Conservation (phyloP, 2,888 invertebrate species). For the Masnerella sp. region DNA sequence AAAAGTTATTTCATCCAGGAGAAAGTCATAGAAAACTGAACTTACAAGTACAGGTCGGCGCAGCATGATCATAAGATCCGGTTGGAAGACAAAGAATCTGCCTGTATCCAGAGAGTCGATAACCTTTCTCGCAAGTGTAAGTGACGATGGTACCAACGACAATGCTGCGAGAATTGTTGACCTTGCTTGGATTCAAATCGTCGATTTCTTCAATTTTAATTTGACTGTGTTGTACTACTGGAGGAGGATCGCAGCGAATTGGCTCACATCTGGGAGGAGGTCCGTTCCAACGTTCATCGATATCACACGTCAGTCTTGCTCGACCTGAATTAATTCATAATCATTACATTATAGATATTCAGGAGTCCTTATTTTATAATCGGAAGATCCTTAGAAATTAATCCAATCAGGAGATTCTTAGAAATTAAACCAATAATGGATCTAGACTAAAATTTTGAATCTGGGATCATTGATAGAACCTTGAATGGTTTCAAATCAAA, state of each 20-base stretch:
- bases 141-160: slow-evolving; percentile 85
- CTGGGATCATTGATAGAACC: too few relatives aligned
- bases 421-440: too few relatives aligned
- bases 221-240: slow-evolving; percentile 68
- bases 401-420: too few relatives aligned
- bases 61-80: slow-evolving; percentile 88
- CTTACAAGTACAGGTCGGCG: slow-evolving; percentile 86
- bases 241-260: slow-evolving; percentile 73
- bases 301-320: slow-evolving; percentile 90
- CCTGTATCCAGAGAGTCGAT: slow-evolving; percentile 83
- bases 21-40: slow-evolving; percentile 39
- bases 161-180: slow-evolving; percentile 70
- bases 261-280: slow-evolving; percentile 92
- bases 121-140: slow-evolving; percentile 86
- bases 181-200: slow-evolving; percentile 59
- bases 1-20: neutral
- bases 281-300: slow-evolving; percentile 95
- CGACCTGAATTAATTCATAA: slow-evolving; percentile 79
- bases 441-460: too few relatives aligned
- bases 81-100: slow-evolving; percentile 85
- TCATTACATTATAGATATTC: neutral
- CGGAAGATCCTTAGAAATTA: neutral
- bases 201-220: slow-evolving; percentile 71
- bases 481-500: too few relatives aligned
- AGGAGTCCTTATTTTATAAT: neutral